Evolutionary conservation across 2,113 vertebrate species (phyloP).

Genomic region (Ariopsis seemanni): DNA sequence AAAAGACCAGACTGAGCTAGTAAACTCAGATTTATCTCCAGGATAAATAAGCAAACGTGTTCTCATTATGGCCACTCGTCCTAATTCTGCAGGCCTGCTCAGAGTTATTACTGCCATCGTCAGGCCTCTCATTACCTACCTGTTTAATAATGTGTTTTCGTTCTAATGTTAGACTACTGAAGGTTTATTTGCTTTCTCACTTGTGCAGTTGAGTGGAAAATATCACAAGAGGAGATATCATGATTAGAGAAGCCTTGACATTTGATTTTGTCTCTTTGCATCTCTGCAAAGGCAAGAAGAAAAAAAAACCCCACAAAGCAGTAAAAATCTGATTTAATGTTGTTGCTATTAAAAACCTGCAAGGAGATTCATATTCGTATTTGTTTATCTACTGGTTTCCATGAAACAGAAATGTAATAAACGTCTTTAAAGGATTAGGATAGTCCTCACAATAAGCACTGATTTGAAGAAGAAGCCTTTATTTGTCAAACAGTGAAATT

Average conservation of each 20-base stretch:
- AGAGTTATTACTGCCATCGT: conserved; percentile 21
- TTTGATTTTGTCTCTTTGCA: neutral
- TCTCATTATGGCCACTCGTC: conserved; percentile 44
- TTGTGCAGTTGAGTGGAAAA: too few relatives aligned
- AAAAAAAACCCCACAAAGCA: neutral
- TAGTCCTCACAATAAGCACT: neutral
- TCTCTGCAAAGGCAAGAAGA: neutral
- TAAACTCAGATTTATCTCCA: conserved; percentile 25
- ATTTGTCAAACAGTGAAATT: too few relatives aligned
- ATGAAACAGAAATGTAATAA: neutral
- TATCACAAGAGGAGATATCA: too few relatives aligned
- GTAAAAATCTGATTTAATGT: conserved; percentile 10
- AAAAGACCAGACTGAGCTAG: neutral
- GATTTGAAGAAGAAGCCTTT: too few relatives aligned
- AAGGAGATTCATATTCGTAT: neutral
- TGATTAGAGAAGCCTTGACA: conserved; percentile 30
- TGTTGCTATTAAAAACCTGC: conserved; percentile 6
- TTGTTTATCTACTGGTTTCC: neutral
- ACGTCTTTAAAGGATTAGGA: neutral
- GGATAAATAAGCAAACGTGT: conserved; percentile 51
- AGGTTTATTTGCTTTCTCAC: too few relatives aligned
- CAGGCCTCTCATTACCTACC: conserved; percentile 21
- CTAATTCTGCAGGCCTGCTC: conserved; percentile 38
- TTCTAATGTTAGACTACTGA: too few relatives aligned
- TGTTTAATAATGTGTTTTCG: conserved; percentile 17